Base-by-base conservation (phyloP, 2,113 vertebrate genomes). In the Trematocara unimaculatum region DNA sequence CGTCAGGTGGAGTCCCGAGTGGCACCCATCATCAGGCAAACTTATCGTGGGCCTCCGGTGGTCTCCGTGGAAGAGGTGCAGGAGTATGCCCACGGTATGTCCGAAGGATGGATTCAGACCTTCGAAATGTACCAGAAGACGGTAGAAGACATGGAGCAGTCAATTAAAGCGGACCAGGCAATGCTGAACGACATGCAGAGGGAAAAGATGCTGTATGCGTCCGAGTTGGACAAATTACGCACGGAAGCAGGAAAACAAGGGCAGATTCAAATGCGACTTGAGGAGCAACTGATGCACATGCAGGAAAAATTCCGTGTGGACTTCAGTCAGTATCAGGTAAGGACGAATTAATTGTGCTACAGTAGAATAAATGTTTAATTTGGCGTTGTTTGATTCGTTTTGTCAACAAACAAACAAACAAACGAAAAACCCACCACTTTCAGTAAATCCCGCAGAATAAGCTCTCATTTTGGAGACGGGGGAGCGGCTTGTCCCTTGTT, bases 261-360 rank as follows among this genome's bases (percentile, higher is more conserved):
- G 33, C 94, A 93, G 74, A 86, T 97, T n/a, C 97, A 97, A 62
- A 78, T 93, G 79, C 92, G 90, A 4, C 96, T 99, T 17, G 97
- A 98, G 83, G 95, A 95, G 7, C 95, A 98, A 86, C 95, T 98
- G 86, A 89, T 96, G 58, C 94, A 92, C 79, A 89, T 98, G 97
- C 96, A 96, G 85, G 96, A 98, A 12, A 95, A 88, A 79, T 97
- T 95, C 86, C 94, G 90, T 6, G 87, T 90, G 88, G 96, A 98
- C 64, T 49, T 94, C 4, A 86, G 92, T 64, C 96, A 98, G 53
- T 97, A 97, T 86, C 97, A 99, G 98, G 98, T 99, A 74, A 90
- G 93, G 42, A 82, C 1, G 17, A 38, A 26, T 8, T 6, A 4
- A 14, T 8, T 51, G 4, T 83, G 14, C 10, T 17, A 7, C 33